Percentiles rank a stretch among this genome's conserved stretches.
phyloP scores from a whole-genome alignment of 2,888 invertebrate species.

The Phymatocera aterrima region DNA sequence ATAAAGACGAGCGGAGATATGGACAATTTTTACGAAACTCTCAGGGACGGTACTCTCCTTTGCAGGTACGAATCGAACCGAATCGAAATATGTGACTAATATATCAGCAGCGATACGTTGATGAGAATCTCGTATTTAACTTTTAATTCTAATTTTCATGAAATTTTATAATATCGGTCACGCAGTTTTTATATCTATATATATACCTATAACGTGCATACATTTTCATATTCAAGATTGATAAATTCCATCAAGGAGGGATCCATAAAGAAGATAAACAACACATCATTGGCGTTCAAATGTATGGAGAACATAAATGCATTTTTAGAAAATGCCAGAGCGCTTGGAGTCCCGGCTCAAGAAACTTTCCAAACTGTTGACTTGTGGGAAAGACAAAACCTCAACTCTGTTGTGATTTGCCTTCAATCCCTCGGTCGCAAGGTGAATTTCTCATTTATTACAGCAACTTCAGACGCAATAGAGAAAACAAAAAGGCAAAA shows the following conservation, averaged over 20 bases:
- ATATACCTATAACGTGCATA: background rate
- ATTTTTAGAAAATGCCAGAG: slow-evolving; percentile 89
- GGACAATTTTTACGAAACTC: slow-evolving; percentile 94
- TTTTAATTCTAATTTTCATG: background rate
- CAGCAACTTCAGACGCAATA: too few species aligned
- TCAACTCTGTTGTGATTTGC: slow-evolving; percentile 97
- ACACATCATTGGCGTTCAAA: slow-evolving; percentile 93
- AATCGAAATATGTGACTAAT: background rate
- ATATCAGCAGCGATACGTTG: background rate
- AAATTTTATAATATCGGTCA: too few species aligned
- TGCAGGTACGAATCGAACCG: slow-evolving; percentile 83
- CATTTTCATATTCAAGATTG: slow-evolving; percentile 78
- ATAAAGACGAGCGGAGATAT: slow-evolving; percentile 92
- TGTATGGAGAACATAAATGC: slow-evolving; percentile 99
- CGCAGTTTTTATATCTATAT: background rate
- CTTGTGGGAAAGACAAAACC: slow-evolving; percentile 96
- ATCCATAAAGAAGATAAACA: slow-evolving; percentile 93
- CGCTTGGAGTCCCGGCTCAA: slow-evolving; percentile 93
- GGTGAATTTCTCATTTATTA: slow-evolving; percentile 76
- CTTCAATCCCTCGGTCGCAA: slow-evolving; percentile 96
- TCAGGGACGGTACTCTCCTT: slow-evolving; percentile 93
- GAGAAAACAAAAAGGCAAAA: too few species aligned
- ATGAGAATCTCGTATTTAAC: background rate
- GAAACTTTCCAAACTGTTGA: slow-evolving; percentile 99
- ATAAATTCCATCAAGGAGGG: slow-evolving; percentile 91